These are phyloP conservation scores for Drosophila neotestacea DNA, from an alignment of 2,888 invertebrate species.

Conservation along the genomic window DNA sequence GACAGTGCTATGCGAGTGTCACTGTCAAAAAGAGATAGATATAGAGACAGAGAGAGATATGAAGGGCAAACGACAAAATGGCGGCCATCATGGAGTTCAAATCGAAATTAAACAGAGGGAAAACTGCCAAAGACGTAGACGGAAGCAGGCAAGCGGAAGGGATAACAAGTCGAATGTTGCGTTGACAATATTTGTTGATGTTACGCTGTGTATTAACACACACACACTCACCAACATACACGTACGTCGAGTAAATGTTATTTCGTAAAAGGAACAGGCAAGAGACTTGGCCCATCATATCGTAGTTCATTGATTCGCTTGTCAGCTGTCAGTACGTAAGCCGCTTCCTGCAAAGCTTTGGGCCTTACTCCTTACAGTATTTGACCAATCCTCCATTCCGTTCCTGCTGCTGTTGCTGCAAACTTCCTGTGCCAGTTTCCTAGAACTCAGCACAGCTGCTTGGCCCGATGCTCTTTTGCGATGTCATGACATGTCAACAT, in stretches of 20 bases:
- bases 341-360: conserved; percentile 64
- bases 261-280: conserved; percentile 28
- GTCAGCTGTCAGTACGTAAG: conserved; percentile 78
- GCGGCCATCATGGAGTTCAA: conserved; percentile 71
- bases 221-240: conserved; percentile 28
- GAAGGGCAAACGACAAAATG: conserved; percentile 64
- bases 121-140: conserved; percentile 29
- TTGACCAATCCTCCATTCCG: conserved; percentile 59
- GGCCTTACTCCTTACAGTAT: conserved; percentile 30
- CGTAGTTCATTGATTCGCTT: conserved; percentile 77
- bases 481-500: conserved; percentile 81
- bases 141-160: conserved; percentile 73
- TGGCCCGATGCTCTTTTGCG: conserved; percentile 63
- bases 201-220: conserved; percentile 58
- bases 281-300: conserved; percentile 63
- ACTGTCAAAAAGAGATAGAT: conserved; percentile 15
- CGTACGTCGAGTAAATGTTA: conserved; percentile 51
- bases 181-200: conserved; percentile 77
- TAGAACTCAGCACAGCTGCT: conserved; percentile 44
- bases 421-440: conserved; percentile 40
- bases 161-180: conserved; percentile 79
- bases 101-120: conserved; percentile 72
- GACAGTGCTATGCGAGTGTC: conserved; percentile 34
- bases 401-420: conserved; percentile 19
- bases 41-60: conserved; percentile 6